Conservation (phyloP, 2,113 vertebrate species). For the Eptatretus burgeri region DNA sequence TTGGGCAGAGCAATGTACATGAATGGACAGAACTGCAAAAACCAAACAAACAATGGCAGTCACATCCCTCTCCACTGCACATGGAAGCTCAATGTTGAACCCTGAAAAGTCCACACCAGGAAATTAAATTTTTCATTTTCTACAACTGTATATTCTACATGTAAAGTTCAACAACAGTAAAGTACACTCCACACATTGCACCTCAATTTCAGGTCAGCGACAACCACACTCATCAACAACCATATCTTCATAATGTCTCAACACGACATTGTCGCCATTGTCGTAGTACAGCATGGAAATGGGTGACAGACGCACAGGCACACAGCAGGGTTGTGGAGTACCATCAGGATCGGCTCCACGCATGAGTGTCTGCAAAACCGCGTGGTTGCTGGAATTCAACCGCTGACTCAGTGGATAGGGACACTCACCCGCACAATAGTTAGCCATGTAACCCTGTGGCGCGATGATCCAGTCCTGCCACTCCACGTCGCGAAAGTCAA, state of each 20-base stretch:
- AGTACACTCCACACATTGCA: background rate
- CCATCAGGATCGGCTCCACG: conserved; percentile 33
- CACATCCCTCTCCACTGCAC: too few species aligned
- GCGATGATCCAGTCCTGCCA: conserved; percentile 95
- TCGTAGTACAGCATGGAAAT: conserved; percentile 88
- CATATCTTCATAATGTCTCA: conserved; percentile 78
- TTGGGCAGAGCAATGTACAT: too few species aligned
- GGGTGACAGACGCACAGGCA: conserved; percentile 47
- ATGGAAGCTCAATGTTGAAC: too few species aligned
- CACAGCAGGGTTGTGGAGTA: conserved; percentile 51
- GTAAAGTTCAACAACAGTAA: too few species aligned
- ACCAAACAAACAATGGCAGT: too few species aligned
- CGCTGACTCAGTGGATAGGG: conserved; percentile 35
- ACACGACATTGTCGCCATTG: conserved; percentile 67
- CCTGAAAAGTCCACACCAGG: too few species aligned
- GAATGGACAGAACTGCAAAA: too few species aligned
- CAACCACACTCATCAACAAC: conserved; percentile 79
- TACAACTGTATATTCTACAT: too few species aligned
- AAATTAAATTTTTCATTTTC: too few species aligned
- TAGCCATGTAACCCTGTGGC: conserved; percentile 60
- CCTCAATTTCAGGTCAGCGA: conserved; percentile 19
- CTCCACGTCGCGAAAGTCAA: conserved; percentile 64
- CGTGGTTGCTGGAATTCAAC: conserved; percentile 61
- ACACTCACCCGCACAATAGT: conserved; percentile 63
- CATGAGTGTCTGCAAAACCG: conserved; percentile 57